Percentiles rank a stretch among this genome's conserved stretches.
Evolutionary conservation across 2,113 vertebrate species (phyloP).

Genomic region (Mirounga angustirostris): DNA sequence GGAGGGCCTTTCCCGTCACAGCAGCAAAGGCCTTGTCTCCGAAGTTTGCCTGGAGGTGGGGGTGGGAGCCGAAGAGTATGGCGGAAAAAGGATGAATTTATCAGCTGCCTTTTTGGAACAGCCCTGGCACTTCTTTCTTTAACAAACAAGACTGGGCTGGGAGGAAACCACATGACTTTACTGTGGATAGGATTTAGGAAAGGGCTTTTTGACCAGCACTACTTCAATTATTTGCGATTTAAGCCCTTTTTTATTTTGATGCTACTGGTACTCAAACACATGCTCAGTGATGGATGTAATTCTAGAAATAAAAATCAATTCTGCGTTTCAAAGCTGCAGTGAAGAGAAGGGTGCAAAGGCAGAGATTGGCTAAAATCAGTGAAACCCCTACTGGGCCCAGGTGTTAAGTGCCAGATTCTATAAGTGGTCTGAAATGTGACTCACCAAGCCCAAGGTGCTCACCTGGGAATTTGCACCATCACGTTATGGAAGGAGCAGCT

Average conservation of each 20-base stretch:
- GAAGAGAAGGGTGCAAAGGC: conserved; percentile 59
- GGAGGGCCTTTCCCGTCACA: background rate
- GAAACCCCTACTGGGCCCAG: conserved; percentile 51
- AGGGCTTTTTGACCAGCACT: conserved; percentile 28
- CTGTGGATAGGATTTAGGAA: conserved; percentile 13
- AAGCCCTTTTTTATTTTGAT: conserved; percentile 62
- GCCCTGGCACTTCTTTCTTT: background rate
- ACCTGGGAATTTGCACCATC: conserved; percentile 52
- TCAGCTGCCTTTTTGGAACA: conserved; percentile 27
- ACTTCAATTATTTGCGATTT: conserved; percentile 54
- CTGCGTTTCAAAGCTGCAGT: conserved; percentile 63
- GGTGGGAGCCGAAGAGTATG: background rate
- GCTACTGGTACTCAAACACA: conserved; percentile 64
- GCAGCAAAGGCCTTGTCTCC: background rate
- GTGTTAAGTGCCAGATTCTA: conserved; percentile 59
- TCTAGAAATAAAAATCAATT: conserved; percentile 80
- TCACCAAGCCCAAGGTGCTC: conserved; percentile 58
- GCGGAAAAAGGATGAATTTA: background rate
- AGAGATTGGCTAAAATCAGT: conserved; percentile 66
- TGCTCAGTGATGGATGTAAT: conserved; percentile 49
- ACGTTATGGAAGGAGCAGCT: conserved; percentile 32
- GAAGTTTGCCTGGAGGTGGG: background rate
- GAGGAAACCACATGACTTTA: background rate
- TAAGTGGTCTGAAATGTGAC: conserved; percentile 68
- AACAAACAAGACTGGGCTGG: background rate